Evolutionary conservation across 53 echinoderm and acorn worm species (phyloP), one percentile per base, ranked within the genome.

Genomic region (Luidia sarsii): DNA sequence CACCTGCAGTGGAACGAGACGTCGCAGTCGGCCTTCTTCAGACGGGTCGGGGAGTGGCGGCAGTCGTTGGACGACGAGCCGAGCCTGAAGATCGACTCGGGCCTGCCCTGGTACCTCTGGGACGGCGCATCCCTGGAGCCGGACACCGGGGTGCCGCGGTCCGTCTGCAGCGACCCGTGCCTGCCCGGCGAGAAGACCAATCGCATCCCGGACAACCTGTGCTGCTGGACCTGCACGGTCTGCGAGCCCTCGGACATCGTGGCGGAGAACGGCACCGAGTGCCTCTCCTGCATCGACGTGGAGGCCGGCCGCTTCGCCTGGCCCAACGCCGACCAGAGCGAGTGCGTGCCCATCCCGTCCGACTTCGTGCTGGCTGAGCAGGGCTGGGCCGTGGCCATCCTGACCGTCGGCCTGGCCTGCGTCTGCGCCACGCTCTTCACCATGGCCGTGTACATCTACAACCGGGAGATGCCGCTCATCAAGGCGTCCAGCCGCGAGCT

Each of bases 401-500:
- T 92, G 7, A 86, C 79, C 23, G 63, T 89, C 4, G 89, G 93
- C 0, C 38, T 65, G 5, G 10, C 87, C 5, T 91, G 91, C 35
- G 51, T 97, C 1, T 16, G 83, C 13, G 34, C 84, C 28, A 90
- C 91, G 16, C 50, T 79, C 41, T 53, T 85, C 39, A 83, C 77
- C 20, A 39, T 89, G 67, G 54, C 25, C 8, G 53, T 91, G 33
- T 93, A 93, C 72, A 74, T 90, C 50, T 67, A 82, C 22, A 88
- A 97, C 53, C 80, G 80, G 33, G 88, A 97, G n/a, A 90, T 91
- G 38, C 86, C 90, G 2, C 89, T 97, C 25, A 91, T 97, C 14
- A 97, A 93, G 56, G 97, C 93, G 0, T 97, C 97, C 10, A 93
- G 97, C 49, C 69, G 93, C 15, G 97, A 93, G 48, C 85, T 97